These are phyloP conservation scores for Odontocolon sp. DNA, from an alignment of 2,888 invertebrate species.

Conservation along the genomic window DNA sequence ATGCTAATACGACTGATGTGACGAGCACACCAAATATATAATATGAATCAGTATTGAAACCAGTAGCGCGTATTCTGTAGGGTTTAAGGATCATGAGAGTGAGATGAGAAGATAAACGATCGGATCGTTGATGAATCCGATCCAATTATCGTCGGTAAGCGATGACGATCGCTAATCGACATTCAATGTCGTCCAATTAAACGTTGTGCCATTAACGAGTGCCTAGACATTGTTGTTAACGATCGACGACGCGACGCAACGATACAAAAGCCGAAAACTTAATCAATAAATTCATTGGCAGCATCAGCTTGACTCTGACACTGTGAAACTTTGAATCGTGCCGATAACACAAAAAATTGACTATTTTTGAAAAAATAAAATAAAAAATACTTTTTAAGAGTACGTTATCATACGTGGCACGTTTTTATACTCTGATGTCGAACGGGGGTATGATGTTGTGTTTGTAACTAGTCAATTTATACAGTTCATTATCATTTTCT, in stretches of 20 bases:
- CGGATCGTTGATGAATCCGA: constrained; percentile 16
- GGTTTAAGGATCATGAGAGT: constrained; percentile 21
- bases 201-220: constrained; percentile 61
- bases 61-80: constrained; percentile 59
- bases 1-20: constrained; percentile 65
- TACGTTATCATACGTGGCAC: not conserved
- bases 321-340: not conserved
- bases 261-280: constrained; percentile 1
- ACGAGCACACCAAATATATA: constrained; percentile 73
- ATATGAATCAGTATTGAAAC: constrained; percentile 75
- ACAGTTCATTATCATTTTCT: constrained; percentile 50
- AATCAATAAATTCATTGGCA: not conserved
- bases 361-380: constrained; percentile 15
- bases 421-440: constrained; percentile 43
- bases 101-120: not conserved
- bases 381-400: constrained; percentile 8
- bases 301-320: not conserved
- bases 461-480: constrained; percentile 78
- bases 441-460: constrained; percentile 68
- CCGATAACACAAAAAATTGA: not conserved
- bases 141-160: constrained; percentile 9
- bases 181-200: constrained; percentile 27
- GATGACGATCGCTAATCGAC: constrained; percentile 20
- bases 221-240: constrained; percentile 43
- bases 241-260: not conserved